Evolutionary conservation across 35 echinoderm and acorn worm genomes (phyloP), one percentile per base, ranked within the genome.

Genomic region (Acanthaster planci): DNA sequence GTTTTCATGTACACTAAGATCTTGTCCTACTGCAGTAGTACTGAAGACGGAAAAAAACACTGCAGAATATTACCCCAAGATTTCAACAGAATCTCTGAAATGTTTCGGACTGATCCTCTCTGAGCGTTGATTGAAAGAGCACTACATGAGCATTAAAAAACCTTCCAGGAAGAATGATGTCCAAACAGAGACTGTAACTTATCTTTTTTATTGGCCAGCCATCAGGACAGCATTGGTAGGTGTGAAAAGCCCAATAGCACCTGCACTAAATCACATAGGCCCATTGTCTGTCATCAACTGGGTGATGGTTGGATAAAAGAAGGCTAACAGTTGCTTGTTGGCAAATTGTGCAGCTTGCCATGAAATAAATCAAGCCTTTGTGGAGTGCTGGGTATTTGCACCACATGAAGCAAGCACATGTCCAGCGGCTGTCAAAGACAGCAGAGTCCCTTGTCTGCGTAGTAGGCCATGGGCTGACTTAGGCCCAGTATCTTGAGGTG

Each of bases 321-420:
- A 72, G 64, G 64, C 64, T 72, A 72, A 72, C 64, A 72, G 64
- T 72, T 21, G 64, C 64, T 31, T 72, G 64, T 72, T 72, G 34
- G 64, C 64, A 72, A 21, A 72, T 72, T 72, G 22, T 72, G 29
- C 34, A 34, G 34, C 64, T 72, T 30, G 64, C 23, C 34, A 72
- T 72, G 26, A 72, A 72, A 72, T 72, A 72, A 72, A 72, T 72
- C 64, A 72, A 26, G 26, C 30, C 64, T 31, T 72, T 21, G 34
- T 36, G 23, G 26, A 31, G 64, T 6, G 64, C 34, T 72, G 34
- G 4, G 12, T 4, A 47, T 47, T 47, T 47, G 42, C 42, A 12
- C 42, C 64, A 72, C 64, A 72, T 72, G 18, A 29, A 72, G 42
- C 12, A 47, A 4, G 12, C 42, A 47, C 42, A 47, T 47, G 42